Conservation (phyloP, 2,113 vertebrate species). For the Macquaria australasica region DNA sequence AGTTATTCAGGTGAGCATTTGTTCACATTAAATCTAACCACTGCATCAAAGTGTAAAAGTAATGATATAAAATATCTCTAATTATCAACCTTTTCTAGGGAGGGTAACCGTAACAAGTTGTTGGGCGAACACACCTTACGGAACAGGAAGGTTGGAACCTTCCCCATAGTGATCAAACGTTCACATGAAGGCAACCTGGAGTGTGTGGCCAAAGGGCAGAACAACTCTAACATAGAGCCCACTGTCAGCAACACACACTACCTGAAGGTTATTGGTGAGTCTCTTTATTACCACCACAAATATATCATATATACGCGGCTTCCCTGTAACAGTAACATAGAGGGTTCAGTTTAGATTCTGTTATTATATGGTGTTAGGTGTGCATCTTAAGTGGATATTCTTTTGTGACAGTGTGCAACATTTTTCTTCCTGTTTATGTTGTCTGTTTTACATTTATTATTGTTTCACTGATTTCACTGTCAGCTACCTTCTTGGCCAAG, state of each 20-base stretch:
- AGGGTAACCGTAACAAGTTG: not conserved
- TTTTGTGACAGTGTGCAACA: too few relatives aligned
- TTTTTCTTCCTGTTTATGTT: not conserved
- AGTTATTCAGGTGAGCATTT: constrained; percentile 67
- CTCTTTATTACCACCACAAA: not conserved
- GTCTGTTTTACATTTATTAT: not conserved
- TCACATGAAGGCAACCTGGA: constrained; percentile 60
- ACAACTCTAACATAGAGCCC: constrained; percentile 57
- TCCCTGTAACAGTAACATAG: not conserved
- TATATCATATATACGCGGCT: not conserved
- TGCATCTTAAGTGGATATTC: too few relatives aligned
- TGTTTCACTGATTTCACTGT: not conserved
- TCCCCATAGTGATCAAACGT: accelerated
- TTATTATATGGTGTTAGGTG: not conserved
- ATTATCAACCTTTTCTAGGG: constrained; percentile 36
- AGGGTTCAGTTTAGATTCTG: not conserved
- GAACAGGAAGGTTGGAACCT: accelerated
- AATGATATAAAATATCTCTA: not conserved
- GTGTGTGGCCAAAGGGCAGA: constrained; percentile 76
- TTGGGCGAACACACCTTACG: constrained; percentile 18
- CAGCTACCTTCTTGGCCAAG: not conserved
- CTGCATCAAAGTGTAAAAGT: not conserved
- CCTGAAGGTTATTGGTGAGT: constrained; percentile 81
- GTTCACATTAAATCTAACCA: not conserved
- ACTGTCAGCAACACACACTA: constrained; percentile 46